Percentiles rank a stretch among this genome's conserved stretches.
Conservation (phyloP, 2,113 vertebrate genomes). For the Turnix velox region DNA sequence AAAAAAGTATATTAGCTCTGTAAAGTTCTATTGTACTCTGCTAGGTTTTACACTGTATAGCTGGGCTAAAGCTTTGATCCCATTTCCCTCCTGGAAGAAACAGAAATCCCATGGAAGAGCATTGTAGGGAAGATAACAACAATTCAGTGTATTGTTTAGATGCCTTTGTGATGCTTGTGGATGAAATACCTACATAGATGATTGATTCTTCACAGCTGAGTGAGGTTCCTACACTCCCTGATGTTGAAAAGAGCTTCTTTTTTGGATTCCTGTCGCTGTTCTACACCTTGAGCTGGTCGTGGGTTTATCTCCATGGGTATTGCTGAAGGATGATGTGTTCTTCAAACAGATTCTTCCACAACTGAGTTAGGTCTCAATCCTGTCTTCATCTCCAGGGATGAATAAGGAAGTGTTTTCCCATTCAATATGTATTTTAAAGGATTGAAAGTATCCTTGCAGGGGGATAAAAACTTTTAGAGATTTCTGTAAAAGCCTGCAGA, state of each 20-base stretch:
- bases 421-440: neutral
- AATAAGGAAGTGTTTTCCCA: neutral
- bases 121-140: neutral
- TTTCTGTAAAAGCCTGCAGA: neutral
- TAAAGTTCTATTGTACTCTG: neutral
- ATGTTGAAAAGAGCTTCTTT: neutral
- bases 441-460: neutral
- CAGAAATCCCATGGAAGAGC: neutral
- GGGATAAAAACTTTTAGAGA: neutral
- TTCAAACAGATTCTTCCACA: neutral
- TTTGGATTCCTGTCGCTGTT: neutral
- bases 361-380: neutral
- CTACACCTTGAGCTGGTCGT: rapidly evolving
- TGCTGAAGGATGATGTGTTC: neutral
- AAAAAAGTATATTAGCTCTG: neutral
- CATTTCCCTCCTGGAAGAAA: neutral
- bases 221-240: neutral
- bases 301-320: neutral
- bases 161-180: neutral
- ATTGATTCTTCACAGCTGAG: neutral
- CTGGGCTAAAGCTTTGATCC: neutral
- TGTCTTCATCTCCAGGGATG: neutral
- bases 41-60: neutral
- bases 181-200: neutral
- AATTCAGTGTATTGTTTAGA: neutral